A percentile compares a stretch with the other conserved stretches of the same genome.
Conservation (phyloP, 2,888 invertebrate genomes). For the Pollenia griseotomentosa region DNA sequence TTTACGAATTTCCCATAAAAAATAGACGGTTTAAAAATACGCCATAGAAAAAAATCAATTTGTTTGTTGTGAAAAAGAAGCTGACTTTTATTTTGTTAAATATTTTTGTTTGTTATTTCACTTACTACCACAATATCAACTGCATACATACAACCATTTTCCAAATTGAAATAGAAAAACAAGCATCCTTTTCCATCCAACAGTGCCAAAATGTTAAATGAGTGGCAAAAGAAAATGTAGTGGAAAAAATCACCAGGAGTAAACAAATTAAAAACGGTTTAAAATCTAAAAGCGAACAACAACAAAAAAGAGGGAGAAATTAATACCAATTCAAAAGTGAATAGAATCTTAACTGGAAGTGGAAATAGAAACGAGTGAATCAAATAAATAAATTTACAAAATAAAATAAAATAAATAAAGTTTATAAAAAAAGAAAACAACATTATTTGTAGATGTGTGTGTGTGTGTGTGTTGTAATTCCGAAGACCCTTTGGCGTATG, state of each 20-base stretch:
- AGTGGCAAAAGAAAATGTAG: slow-evolving; percentile 71
- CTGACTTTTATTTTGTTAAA: slow-evolving; percentile 38
- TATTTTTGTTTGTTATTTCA: slow-evolving; percentile 39
- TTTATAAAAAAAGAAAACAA: slow-evolving; percentile 12
- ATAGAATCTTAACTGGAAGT: slow-evolving; percentile 22
- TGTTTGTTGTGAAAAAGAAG: slow-evolving; percentile 58
- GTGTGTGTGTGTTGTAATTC: too few species aligned
- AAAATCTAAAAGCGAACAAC: slow-evolving; percentile 32
- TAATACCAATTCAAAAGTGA: slow-evolving; percentile 34
- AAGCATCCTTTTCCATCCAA: slow-evolving; percentile 27
- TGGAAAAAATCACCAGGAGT: slow-evolving; percentile 69
- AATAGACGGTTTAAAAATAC: neutral
- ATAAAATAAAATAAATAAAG: slow-evolving; percentile 41
- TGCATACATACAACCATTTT: neutral
- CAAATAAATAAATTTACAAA: slow-evolving; percentile 24
- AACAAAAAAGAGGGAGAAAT: slow-evolving; percentile 19
- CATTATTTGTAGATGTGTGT: neutral
- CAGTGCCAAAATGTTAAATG: slow-evolving; percentile 60
- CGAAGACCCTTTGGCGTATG: slow-evolving; percentile 34
- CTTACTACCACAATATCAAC: slow-evolving; percentile 28
- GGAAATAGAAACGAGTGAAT: slow-evolving; percentile 17
- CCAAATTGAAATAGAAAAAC: neutral
- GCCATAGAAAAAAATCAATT: slow-evolving; percentile 43
- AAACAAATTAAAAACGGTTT: slow-evolving; percentile 69
- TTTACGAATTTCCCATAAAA: neutral